Base-by-base conservation (phyloP, 2,113 vertebrate species). In the Vimba vimba region DNA sequence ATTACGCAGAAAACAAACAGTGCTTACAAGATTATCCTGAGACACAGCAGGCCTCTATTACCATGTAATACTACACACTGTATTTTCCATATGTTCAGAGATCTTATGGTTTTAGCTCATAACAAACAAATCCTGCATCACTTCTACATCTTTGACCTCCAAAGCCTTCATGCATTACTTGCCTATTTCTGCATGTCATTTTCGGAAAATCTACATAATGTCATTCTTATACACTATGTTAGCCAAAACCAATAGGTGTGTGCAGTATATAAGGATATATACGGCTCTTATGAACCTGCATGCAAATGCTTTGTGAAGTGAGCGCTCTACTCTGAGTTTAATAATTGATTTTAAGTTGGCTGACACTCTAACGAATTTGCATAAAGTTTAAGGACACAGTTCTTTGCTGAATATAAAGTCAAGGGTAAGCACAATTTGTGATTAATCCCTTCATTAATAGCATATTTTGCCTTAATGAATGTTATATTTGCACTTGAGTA, bases 1-100 rank as follows among this genome's bases (percentile, higher is more conserved):
- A 90, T 86, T 89, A 89, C 43, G 39, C 88, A 90, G 85, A 86
- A 89, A 89, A 82, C 79, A 88, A 91, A 89, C 75, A 75, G 76
- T 79, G 77, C 77, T 89, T 90, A 91, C 80, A 86, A 86, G 86
- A 91, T 90, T 91, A 91, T 62, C 75, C 82, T 45, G 76, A 88
- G 76, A 80, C 71, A 68, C 85, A 86, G 85, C 83, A 50, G 83
- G 83, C 82, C 23, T 83, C 75, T 23, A 33, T 87, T 88, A 82
- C 25, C 50, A 88, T 82, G 87, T 87, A 85, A 76, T 68, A 57
- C 62, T 71, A 27, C 59, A 71, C 52, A 2, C 68, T 52, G 27
- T 8, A n/a, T 71, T 12, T 23, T 47, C 76, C 78, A 82, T 78
- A 82, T 77, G 83, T 88, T 81, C 47, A 78, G n/a, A 39, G 11